These are phyloP conservation scores for Sitta carolinensis DNA, from an alignment of 2,797 vertebrate genomes.

Conservation along the genomic window DNA sequence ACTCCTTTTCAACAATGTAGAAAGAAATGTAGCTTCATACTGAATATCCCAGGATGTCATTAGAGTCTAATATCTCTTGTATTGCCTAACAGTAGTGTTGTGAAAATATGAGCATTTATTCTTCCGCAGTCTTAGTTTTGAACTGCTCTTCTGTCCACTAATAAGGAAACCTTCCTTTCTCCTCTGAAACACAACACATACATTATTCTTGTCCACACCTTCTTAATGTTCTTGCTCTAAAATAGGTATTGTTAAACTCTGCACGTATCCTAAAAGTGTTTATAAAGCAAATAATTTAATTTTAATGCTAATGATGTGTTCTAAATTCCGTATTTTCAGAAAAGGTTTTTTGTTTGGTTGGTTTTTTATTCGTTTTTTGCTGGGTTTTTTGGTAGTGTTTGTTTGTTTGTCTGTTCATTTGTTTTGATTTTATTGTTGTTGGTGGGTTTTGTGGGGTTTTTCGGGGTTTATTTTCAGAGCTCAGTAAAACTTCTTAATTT, in stretches of 20 bases:
- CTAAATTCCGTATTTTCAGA: neutral
- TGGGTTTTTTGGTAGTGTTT: neutral
- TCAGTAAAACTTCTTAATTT: neutral
- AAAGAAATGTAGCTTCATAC: neutral
- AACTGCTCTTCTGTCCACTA: neutral
- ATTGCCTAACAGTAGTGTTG: neutral
- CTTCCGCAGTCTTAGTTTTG: neutral
- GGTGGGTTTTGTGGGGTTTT: too few species aligned
- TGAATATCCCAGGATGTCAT: neutral
- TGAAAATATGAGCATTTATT: neutral
- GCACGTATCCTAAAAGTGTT: neutral
- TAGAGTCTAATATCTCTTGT: neutral
- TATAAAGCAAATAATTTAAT: neutral
- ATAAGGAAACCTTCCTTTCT: neutral
- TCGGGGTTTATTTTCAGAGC: neutral
- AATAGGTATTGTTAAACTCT: neutral
- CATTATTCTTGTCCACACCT: neutral
- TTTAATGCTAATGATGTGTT: neutral
- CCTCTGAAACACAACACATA: neutral
- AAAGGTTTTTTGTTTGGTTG: neutral
- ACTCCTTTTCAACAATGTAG: neutral
- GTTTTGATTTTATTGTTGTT: too few species aligned
- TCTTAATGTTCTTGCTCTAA: neutral
- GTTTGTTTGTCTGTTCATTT: neutral
- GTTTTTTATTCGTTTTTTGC: too few species aligned